A percentile compares a stretch with the other conserved stretches of the same genome.
phyloP scores from a whole-genome alignment of 2,113 vertebrate genomes.

The Felis chaus region DNA sequence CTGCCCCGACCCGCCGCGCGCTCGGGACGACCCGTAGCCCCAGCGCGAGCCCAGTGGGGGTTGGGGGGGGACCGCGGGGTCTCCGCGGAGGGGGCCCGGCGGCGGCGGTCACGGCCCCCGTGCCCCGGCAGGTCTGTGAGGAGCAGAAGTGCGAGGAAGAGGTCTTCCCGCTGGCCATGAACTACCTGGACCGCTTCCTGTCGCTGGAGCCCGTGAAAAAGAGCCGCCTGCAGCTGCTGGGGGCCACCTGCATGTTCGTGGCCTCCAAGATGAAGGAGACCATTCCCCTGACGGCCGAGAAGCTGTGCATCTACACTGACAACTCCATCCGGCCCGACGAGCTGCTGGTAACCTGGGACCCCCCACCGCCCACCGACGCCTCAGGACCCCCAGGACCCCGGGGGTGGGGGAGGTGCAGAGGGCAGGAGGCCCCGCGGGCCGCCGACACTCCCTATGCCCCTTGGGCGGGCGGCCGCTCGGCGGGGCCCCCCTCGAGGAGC shows the following conservation, averaged over 20 bases:
- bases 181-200: conserved; percentile 98
- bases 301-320: conserved; percentile 98
- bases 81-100: background rate
- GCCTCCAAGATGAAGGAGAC: conserved; percentile 99
- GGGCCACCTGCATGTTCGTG: conserved; percentile 98
- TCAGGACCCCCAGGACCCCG: background rate
- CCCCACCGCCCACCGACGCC: background rate
- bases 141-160: conserved; percentile 99
- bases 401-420: background rate
- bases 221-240: conserved; percentile 94
- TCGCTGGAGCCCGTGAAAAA: conserved; percentile 96
- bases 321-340: conserved; percentile 95
- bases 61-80: background rate
- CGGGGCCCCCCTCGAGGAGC: background rate
- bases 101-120: background rate
- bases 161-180: conserved; percentile 98
- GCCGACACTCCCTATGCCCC: background rate
- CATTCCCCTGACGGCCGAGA: conserved; percentile 96
- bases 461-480: background rate
- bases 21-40: conserved; percentile 67
- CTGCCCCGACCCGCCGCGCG: conserved; percentile 30
- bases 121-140: conserved; percentile 91
- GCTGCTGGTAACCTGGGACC: conserved; percentile 89
- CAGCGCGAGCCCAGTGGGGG: background rate
- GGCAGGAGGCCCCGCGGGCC: background rate